Percentiles rank a stretch among this genome's conserved stretches.
These are phyloP conservation scores for Panopea generosa DNA, from an alignment of 2,888 invertebrate species.

Conservation along the genomic window DNA sequence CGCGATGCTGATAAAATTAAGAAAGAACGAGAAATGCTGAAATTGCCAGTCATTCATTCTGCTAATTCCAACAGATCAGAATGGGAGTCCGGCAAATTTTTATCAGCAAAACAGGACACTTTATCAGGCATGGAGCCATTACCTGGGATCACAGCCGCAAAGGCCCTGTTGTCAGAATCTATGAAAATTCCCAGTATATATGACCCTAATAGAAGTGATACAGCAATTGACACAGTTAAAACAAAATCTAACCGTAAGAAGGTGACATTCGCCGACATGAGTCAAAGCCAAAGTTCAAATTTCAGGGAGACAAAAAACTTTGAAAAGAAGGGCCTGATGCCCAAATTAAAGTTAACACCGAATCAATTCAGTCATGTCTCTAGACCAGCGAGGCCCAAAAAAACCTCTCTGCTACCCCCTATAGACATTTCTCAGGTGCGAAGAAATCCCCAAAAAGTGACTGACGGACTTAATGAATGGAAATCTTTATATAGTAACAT, in stretches of 20 bases:
- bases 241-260: constrained; percentile 41
- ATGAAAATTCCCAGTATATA: constrained; percentile 69
- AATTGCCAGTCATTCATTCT: constrained; percentile 64
- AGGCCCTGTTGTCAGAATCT: constrained; percentile 53
- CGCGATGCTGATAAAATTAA: constrained; percentile 53
- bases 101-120: constrained; percentile 20
- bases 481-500: constrained; percentile 68
- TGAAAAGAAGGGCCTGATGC: constrained; percentile 36
- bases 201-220: constrained; percentile 69
- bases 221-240: constrained; percentile 39
- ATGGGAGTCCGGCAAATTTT: constrained; percentile 70
- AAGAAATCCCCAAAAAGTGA: constrained; percentile 59
- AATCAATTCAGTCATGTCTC: constrained; percentile 49
- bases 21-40: constrained; percentile 62
- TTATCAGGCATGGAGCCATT: constrained; percentile 52
- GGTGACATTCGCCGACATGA: constrained; percentile 61
- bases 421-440: constrained; percentile 43
- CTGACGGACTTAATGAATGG: constrained; percentile 66
- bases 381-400: constrained; percentile 39
- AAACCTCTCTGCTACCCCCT: constrained; percentile 53
- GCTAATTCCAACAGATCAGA: constrained; percentile 51
- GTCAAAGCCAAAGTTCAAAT: background rate
- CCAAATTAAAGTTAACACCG: constrained; percentile 39
- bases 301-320: constrained; percentile 46
- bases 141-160: constrained; percentile 63